These are phyloP conservation scores for Scleropages formosus DNA, from an alignment of 2,797 vertebrate genomes.

Conservation along the genomic window DNA sequence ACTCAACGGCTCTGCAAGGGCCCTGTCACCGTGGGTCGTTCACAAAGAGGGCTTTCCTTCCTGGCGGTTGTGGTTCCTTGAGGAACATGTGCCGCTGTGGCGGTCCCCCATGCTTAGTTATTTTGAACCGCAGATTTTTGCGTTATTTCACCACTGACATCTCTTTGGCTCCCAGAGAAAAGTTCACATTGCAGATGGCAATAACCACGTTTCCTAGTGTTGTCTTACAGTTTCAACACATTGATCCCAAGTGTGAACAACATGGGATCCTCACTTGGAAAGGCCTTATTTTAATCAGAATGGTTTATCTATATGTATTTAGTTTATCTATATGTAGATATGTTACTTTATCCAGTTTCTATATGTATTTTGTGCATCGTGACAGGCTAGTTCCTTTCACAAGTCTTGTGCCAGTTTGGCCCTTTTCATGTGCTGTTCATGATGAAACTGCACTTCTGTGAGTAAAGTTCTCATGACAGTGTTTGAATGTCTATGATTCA, in stretches of 20 bases:
- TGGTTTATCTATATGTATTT: too few species aligned
- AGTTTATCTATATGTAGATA: too few species aligned
- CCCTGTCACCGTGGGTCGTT: neutral
- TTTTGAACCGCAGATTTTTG: constrained; percentile 24
- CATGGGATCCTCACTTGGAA: neutral
- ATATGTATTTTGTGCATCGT: too few species aligned
- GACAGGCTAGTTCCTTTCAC: too few species aligned
- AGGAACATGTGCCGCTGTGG: neutral
- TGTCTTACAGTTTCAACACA: constrained; percentile 10
- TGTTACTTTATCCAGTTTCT: too few species aligned
- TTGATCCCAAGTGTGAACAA: constrained; percentile 13
- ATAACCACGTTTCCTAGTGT: constrained; percentile 6
- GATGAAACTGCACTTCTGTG: too few species aligned
- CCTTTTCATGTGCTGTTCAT: too few species aligned
- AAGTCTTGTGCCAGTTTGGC: too few species aligned
- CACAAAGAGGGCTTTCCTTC: neutral
- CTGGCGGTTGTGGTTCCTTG: neutral
- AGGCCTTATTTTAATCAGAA: neutral
- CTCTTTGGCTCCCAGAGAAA: neutral
- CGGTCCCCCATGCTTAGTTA: neutral
- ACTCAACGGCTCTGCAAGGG: neutral
- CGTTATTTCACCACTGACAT: constrained; percentile 2
- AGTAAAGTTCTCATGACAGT: too few species aligned
- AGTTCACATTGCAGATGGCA: constrained; percentile 12
- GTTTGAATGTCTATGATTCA: too few species aligned